phyloP scores from a whole-genome alignment of 2,113 vertebrate genomes.

The Excalfactoria chinensis region DNA sequence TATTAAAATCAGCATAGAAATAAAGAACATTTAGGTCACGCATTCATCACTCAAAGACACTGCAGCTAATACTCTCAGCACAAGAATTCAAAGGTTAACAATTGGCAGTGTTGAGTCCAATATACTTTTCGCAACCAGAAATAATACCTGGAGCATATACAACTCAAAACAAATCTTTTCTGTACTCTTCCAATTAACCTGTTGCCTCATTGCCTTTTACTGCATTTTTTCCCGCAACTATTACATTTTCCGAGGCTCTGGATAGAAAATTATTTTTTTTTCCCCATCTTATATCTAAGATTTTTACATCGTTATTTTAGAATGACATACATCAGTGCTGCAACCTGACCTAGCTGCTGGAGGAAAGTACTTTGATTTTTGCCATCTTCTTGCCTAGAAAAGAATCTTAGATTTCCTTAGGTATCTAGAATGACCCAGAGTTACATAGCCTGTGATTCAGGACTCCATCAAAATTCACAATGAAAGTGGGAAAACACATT shows the following conservation, averaged over 20 bases:
- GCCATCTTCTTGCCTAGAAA: neutral
- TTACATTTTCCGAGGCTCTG: neutral
- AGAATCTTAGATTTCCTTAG: neutral
- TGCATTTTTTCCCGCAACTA: neutral
- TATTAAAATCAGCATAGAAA: constrained; percentile 3
- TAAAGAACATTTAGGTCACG: neutral
- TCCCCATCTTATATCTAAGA: neutral
- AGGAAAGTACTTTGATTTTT: neutral
- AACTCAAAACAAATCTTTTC: constrained; percentile 7
- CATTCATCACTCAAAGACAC: neutral
- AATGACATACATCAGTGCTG: neutral
- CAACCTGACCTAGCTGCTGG: neutral
- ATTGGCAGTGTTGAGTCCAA: neutral
- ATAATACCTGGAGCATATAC: constrained; percentile 29
- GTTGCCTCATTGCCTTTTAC: neutral
- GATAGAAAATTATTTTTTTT: neutral
- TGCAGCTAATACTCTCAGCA: neutral
- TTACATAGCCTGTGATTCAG: neutral
- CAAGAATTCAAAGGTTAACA: neutral
- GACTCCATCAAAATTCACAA: neutral
- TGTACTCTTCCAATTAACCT: constrained; percentile 39
- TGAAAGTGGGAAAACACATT: neutral
- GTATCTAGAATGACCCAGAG: neutral
- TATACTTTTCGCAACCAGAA: constrained; percentile 19
- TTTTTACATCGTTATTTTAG: neutral